Base-by-base conservation (phyloP, 2,888 invertebrate species). In the Stramonita haemastoma region DNA sequence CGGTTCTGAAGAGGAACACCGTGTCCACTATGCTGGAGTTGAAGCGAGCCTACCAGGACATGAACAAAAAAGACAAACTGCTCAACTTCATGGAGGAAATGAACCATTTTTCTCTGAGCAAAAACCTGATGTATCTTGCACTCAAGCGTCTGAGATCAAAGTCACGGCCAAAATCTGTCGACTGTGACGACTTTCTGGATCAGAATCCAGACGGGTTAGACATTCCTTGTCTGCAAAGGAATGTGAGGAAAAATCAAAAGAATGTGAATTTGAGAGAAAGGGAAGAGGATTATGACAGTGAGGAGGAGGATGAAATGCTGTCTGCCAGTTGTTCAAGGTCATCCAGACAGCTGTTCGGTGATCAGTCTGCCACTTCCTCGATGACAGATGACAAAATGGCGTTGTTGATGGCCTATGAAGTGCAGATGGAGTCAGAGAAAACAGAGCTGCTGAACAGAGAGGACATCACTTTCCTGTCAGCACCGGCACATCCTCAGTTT, bases 1-100 rank as follows among this genome's bases (percentile, higher is more conserved):
- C 89, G 5, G 77, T 89, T 15, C 56, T 89, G 56, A 89, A 89
- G 85, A 89, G 84, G 34, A 89, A 89, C 56, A 89, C 89, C 1
- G 89, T 89, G 34, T 89, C 89, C 26, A 85, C 89, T 32, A 89
- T 89, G 89, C 73, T 89, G 36, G 85, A 89, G 36, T 36, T 89
- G 89, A 89, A 89, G 66, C 34, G 89, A n/a, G 84, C 84, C 70
- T 89, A 66, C 73, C 57, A 89, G 29, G 34, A 73, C 11, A 29
- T 66, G 22, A 46, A 26, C 0, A 60, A 73, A 15, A 36, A 56
- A 22, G 73, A 87, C n/a, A 73, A 46, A 15, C 32, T 73, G 87
- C 66, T 87, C 36, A n/a, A n/a, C 8, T 70, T 87, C 46, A n/a
- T 36, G 87, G 86, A 57, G 19, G 32, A 22, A 57, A 86, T 57